These are phyloP conservation scores for Aplysia californica DNA, from an alignment of 1,140 invertebrate genomes.

Conservation along the genomic window DNA sequence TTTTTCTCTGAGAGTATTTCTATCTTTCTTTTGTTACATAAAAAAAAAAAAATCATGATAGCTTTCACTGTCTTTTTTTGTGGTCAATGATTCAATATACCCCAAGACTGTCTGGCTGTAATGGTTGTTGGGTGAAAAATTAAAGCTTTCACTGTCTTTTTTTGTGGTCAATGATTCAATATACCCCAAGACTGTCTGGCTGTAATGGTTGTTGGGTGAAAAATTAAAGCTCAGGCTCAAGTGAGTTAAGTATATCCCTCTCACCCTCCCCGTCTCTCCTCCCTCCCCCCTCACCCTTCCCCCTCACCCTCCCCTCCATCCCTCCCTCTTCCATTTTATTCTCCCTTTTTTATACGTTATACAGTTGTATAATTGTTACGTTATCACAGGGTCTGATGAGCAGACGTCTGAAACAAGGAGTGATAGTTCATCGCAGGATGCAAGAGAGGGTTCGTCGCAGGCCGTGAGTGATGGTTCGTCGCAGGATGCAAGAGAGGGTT, in stretches of 20 bases:
- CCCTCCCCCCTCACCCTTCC: not conserved
- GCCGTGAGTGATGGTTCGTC: not conserved
- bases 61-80: too few species aligned
- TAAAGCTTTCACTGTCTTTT: too few species aligned
- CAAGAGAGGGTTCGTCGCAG: not conserved
- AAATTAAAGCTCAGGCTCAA: not conserved
- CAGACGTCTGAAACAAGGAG: not conserved
- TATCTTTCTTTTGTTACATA: too few species aligned
- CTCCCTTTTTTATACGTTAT: too few species aligned
- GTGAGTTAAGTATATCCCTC: not conserved
- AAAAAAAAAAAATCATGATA: too few species aligned
- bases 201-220: too few species aligned
- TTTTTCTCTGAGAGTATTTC: too few species aligned
- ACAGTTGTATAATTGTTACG: not conserved
- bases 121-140: too few species aligned
- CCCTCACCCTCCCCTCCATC: not conserved
- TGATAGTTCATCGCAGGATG: not conserved
- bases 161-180: too few species aligned
- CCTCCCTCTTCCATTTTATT: not conserved
- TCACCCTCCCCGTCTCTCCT: not conserved
- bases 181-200: too few species aligned
- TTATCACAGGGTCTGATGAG: not conserved
- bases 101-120: too few species aligned
- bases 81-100: too few species aligned
- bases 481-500: not conserved